Percentiles rank a stretch among this genome's conserved stretches.
Conservation (phyloP, 2,113 vertebrate species). For the Myotis lucifugus region DNA sequence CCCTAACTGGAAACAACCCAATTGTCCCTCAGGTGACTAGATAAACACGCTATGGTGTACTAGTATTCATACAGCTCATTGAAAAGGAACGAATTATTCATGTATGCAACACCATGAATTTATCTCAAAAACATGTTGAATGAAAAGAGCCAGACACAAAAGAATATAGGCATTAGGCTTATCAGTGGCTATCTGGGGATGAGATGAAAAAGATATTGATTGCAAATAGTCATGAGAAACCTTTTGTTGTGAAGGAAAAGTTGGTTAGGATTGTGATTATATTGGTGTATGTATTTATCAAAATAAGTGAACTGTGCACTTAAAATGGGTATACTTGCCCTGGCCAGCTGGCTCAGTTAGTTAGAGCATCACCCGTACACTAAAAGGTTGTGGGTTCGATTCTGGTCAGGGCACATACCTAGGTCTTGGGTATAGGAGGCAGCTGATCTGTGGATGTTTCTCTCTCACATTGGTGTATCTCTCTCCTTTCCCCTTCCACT, state of each 20-base stretch:
- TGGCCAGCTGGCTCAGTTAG: no score
- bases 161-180: neutral
- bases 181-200: neutral
- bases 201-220: neutral
- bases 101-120: neutral
- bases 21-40: neutral
- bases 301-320: neutral
- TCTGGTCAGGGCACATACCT: no score
- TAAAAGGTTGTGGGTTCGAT: no score
- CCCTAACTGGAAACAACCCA: neutral
- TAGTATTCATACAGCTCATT: neutral
- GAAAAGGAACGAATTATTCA: neutral
- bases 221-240: neutral
- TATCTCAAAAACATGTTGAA: neutral
- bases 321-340: neutral
- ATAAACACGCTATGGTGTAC: neutral
- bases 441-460: no score
- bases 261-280: neutral
- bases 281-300: neutral
- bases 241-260: neutral
- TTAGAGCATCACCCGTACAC: no score
- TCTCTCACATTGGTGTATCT: no score
- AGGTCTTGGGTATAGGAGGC: no score
- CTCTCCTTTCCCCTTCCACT: no score
- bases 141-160: neutral